phyloP scores from a whole-genome alignment of 2,888 invertebrate genomes.

The Hydrotaea diabolus region DNA sequence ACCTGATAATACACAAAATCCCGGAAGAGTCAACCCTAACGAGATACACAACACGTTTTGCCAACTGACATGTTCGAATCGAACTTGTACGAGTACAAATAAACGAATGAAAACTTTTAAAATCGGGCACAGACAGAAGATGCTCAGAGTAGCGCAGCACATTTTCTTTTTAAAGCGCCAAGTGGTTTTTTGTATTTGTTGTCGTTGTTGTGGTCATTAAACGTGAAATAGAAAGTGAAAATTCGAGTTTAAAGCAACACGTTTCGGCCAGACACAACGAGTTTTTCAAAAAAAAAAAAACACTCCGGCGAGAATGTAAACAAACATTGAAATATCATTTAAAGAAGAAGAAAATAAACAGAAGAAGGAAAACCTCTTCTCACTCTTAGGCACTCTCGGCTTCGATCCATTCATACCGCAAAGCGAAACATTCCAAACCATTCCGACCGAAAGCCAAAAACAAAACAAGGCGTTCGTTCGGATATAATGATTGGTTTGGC shows the following conservation, averaged over 20 bases:
- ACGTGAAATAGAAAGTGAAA: slow-evolving; percentile 32
- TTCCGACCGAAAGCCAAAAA: neutral
- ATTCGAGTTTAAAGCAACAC: neutral
- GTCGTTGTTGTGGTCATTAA: neutral
- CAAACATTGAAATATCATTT: neutral
- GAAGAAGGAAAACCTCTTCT: neutral
- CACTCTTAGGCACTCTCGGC: too few relatives aligned
- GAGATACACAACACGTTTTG: too few relatives aligned
- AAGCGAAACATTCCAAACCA: neutral
- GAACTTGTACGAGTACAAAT: neutral
- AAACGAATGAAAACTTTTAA: neutral
- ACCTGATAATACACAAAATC: too few relatives aligned
- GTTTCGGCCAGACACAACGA: neutral
- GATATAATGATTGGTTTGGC: slow-evolving; percentile 8
- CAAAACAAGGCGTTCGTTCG: neutral
- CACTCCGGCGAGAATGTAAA: slow-evolving; percentile 5
- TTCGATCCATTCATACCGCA: too few relatives aligned
- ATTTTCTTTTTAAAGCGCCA: neutral
- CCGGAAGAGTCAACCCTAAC: neutral
- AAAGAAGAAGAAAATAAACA: slow-evolving; percentile 6
- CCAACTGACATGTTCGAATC: neutral
- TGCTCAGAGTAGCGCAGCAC: too few relatives aligned
- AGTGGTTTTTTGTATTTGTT: neutral
- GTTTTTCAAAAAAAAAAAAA: too few relatives aligned
- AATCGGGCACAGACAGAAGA: neutral